Base-by-base conservation (phyloP, 2,797 vertebrate species). In the Anomalospiza imberbis region DNA sequence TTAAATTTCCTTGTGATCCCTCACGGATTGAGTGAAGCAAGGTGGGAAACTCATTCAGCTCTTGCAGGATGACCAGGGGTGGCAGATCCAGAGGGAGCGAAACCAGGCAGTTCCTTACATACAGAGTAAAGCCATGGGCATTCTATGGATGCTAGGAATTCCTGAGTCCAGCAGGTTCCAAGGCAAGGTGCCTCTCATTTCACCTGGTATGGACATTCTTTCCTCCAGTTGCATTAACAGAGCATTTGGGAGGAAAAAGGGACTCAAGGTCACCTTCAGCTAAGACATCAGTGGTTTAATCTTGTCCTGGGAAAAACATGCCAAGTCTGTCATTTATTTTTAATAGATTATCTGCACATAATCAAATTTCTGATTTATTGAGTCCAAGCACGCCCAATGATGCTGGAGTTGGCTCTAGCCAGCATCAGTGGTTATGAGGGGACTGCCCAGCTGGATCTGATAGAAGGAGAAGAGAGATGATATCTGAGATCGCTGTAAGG, bases 391-490 rank as follows among this genome's bases (percentile, higher is more conserved):
- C 34, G 94, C 28, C 40, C 72, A 93, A 1, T 67, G 82, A 32
- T 65, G 78, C 67, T 91, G 0, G 0, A 40, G 57, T n/a, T 76
- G 65, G 34, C 65, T 95, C 63, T 77, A 45, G 51, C 53, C 72
- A 63, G 61, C 40, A 42, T 42, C 61, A 62, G 22, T 73, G 58
- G 47, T 45, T 89, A 5, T 48, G 57, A 80, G 50, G 60, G 57
- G 60, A 89, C 75, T 0, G 1, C 82, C 91, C 87, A 94, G 89
- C 81, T 92, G 89, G 68, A 88, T 92, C 75, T 92, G 93, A 57
- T 71, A 80, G 87, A 87, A 81, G 32, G 40, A 78, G 89, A 94
- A 75, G 86, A 75, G 70, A 92, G 89, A 93, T 90, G 47, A 82
- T 83, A 94, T 85, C 82, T 87, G 89, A 89, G 78, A 73, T 45